Evolutionary conservation across 2,113 vertebrate genomes (phyloP).

Genomic region (Donacobius atricapilla): DNA sequence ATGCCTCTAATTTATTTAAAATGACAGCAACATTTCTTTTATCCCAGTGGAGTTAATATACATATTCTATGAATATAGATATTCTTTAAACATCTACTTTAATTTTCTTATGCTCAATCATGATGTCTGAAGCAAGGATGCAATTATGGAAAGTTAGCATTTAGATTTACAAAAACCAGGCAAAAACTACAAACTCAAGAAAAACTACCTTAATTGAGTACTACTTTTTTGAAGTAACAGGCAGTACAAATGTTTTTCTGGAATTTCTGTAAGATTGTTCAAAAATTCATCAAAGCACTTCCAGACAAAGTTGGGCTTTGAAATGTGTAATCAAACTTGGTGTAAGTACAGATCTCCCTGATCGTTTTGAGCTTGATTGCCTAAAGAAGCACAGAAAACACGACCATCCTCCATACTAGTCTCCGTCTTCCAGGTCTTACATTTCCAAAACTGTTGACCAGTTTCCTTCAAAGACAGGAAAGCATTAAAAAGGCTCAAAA

Average conservation of each 20-base stretch:
- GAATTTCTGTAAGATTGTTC: background rate
- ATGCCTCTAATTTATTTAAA: background rate
- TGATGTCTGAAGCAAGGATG: background rate
- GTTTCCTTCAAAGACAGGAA: background rate
- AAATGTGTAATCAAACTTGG: background rate
- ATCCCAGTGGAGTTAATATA: background rate
- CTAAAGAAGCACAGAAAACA: background rate
- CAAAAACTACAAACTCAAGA: background rate
- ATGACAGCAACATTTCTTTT: background rate
- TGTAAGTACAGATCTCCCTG: background rate
- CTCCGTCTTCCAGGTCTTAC: background rate
- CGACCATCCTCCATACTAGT: background rate
- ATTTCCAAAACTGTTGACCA: background rate
- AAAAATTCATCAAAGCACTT: conserved; percentile 54
- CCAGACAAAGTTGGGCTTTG: background rate
- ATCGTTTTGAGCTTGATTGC: background rate
- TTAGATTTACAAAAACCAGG: background rate
- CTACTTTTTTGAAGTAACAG: background rate
- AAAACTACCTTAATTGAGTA: background rate
- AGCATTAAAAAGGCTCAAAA: background rate
- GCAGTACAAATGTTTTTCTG: background rate
- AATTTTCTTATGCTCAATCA: background rate
- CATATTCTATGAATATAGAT: background rate
- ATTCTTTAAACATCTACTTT: background rate
- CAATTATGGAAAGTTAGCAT: background rate